These are phyloP conservation scores for Pseudococcus longispinus DNA, from an alignment of 2,888 invertebrate species.

Conservation along the genomic window DNA sequence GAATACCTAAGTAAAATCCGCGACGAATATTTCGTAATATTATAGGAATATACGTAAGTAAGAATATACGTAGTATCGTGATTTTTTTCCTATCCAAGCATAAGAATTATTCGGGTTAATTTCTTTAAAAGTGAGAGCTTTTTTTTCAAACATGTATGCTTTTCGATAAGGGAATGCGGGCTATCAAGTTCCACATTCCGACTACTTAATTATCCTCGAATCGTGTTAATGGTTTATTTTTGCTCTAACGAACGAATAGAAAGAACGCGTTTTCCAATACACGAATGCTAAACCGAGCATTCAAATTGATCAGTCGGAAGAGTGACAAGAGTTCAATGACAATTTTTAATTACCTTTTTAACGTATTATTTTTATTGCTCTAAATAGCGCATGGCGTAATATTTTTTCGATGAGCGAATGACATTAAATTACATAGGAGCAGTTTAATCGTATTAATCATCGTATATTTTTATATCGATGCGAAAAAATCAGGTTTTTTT, in stretches of 20 bases:
- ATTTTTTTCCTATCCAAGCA: neutral
- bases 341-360: neutral
- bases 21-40: slow-evolving; percentile 19
- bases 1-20: slow-evolving; percentile 38
- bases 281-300: neutral
- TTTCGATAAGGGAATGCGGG: neutral
- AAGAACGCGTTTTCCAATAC: neutral
- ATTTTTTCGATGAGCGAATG: neutral
- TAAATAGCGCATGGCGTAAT: neutral
- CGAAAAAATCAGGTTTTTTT: too few relatives aligned
- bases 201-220: neutral
- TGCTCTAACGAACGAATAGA: neutral
- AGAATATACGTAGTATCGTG: too few relatives aligned
- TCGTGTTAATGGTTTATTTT: neutral
- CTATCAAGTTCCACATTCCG: neutral
- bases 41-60: neutral
- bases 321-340: slow-evolving; percentile 12
- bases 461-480: too few relatives aligned
- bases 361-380: slow-evolving; percentile 10
- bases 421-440: neutral
- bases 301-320: neutral
- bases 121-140: neutral
- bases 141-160: neutral
- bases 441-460: too few relatives aligned
- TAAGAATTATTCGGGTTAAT: neutral